These are phyloP conservation scores for Ochlodes sylvanus DNA, from an alignment of 2,888 invertebrate genomes.

Conservation along the genomic window DNA sequence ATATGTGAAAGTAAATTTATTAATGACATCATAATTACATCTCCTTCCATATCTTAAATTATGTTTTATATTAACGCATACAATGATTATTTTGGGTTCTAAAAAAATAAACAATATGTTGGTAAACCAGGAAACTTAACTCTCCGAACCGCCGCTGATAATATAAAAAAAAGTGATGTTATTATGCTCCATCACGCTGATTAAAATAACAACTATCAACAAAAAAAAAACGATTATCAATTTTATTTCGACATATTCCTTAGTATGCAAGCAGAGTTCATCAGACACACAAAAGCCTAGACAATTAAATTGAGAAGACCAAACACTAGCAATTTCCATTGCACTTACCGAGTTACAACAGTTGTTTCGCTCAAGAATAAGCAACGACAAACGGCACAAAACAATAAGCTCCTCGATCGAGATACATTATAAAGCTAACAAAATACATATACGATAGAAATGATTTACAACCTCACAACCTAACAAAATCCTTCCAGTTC, in stretches of 20 bases:
- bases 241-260: conserved; percentile 50
- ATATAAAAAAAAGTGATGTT: conserved; percentile 64
- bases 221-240: conserved; percentile 53
- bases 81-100: conserved; percentile 76
- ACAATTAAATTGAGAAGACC: conserved; percentile 52
- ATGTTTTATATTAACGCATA: conserved; percentile 74
- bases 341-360: conserved; percentile 56
- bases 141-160: conserved; percentile 60
- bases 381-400: conserved; percentile 52
- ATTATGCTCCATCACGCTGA: conserved; percentile 55
- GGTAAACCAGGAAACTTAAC: conserved; percentile 49
- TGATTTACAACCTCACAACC: conserved; percentile 84
- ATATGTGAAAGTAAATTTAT: conserved; percentile 81
- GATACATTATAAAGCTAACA: conserved; percentile 78
- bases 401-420: conserved; percentile 70
- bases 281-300: conserved; percentile 64
- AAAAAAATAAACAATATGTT: conserved; percentile 63
- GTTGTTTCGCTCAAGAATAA: conserved; percentile 57
- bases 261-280: conserved; percentile 66
- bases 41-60: conserved; percentile 78
- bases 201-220: conserved; percentile 50
- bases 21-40: conserved; percentile 79
- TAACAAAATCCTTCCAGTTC: conserved; percentile 76
- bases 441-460: conserved; percentile 79
- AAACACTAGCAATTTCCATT: conserved; percentile 76